Conservation (phyloP, 2,888 invertebrate species). For the Microctonus brassicae region DNA sequence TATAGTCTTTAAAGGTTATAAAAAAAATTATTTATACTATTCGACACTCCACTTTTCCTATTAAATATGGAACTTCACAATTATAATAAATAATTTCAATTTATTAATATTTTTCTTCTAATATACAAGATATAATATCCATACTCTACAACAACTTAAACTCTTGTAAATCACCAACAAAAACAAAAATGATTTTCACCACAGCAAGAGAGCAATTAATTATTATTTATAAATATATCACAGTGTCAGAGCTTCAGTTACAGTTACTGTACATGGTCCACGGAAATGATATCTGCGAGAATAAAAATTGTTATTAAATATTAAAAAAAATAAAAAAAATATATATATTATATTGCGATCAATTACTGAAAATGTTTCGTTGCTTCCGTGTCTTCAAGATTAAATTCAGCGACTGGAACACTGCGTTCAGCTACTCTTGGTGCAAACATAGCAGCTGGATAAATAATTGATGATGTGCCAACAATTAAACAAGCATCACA, state of each 20-base stretch:
- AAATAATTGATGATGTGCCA: slow-evolving; percentile 89
- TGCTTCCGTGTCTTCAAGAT: slow-evolving; percentile 74
- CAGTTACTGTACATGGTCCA: slow-evolving; percentile 73
- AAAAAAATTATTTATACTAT: no score
- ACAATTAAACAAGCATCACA: slow-evolving; percentile 87
- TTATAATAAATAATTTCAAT: neutral
- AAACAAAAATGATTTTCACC: neutral
- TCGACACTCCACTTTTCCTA: no score
- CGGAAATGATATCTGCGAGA: slow-evolving; percentile 73
- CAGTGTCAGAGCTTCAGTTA: slow-evolving; percentile 70
- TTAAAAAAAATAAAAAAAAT: neutral
- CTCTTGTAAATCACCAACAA: neutral
- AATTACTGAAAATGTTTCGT: slow-evolving; percentile 72
- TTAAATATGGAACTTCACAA: neutral
- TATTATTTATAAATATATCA: slow-evolving; percentile 30
- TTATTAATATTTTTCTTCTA: neutral
- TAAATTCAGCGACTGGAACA: slow-evolving; percentile 83
- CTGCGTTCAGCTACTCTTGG: slow-evolving; percentile 81
- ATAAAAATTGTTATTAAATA: slow-evolving; percentile 21
- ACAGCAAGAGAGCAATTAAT: neutral
- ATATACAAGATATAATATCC: no score
- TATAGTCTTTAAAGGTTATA: neutral
- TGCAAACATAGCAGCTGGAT: slow-evolving; percentile 91
- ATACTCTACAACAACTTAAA: neutral
- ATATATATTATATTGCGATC: no score